phyloP scores from a whole-genome alignment of 2,888 invertebrate genomes.

The Netelia melanura region DNA sequence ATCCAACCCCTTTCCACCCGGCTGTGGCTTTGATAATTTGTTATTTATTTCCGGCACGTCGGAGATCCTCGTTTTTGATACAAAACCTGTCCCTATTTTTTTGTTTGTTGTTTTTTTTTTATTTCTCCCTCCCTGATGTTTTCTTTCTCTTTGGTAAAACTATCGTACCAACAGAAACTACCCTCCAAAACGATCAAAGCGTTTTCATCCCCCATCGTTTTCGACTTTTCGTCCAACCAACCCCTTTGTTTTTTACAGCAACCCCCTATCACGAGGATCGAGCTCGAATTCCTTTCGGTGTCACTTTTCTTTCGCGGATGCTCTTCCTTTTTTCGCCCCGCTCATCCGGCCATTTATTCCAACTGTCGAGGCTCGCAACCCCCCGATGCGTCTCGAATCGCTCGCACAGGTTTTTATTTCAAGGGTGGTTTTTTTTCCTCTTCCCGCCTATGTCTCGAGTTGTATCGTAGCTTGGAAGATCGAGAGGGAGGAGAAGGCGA shows the following conservation, averaged over 20 bases:
- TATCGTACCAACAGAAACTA: conserved; percentile 7
- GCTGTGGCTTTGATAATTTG: conserved; percentile 72
- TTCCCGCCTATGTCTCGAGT: background rate
- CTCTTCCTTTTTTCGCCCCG: conserved; percentile 12
- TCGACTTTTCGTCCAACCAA: conserved; percentile 11
- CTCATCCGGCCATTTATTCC: conserved; percentile 48
- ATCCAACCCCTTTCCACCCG: conserved; percentile 45
- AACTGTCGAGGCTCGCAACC: conserved; percentile 67
- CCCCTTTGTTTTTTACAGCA: conserved; percentile 8
- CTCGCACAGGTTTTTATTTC: conserved; percentile 55
- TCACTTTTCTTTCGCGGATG: conserved; percentile 16
- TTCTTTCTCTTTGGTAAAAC: conserved; percentile 24
- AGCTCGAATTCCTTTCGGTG: conserved; percentile 26
- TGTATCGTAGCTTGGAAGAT: conserved; percentile 13
- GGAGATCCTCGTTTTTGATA: conserved; percentile 51
- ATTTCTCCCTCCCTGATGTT: conserved; percentile 5
- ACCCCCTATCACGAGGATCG: background rate
- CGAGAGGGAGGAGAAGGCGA: background rate
- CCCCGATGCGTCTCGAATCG: conserved; percentile 53
- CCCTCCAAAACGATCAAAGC: no score
- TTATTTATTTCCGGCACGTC: conserved; percentile 73
- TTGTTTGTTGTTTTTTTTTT: no score
- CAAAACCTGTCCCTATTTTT: background rate
- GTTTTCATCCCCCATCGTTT: background rate
- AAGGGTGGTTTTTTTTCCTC: conserved; percentile 33